phyloP scores from a whole-genome alignment of 2,113 vertebrate species.

The Alaudala cheleensis region DNA sequence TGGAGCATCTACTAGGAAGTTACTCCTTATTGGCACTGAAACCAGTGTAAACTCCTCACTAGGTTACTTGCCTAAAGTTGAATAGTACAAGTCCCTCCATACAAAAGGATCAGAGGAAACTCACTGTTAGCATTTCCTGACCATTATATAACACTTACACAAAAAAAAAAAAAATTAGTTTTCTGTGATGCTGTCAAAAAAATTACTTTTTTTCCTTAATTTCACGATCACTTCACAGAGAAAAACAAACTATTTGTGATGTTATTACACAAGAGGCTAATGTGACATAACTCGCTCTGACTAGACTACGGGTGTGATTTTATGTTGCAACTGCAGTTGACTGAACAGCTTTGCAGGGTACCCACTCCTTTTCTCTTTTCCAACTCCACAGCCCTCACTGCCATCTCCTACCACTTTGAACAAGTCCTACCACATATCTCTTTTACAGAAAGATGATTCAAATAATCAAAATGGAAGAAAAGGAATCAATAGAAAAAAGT shows the following conservation, averaged over 20 bases:
- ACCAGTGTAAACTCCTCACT: background rate
- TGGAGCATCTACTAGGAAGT: background rate
- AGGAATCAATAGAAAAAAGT: background rate
- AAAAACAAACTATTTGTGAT: background rate
- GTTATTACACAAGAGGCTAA: slow-evolving; percentile 10
- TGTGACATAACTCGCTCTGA: slow-evolving; percentile 16
- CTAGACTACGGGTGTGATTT: background rate
- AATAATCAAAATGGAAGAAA: background rate
- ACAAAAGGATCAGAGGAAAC: background rate
- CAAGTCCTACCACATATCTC: background rate
- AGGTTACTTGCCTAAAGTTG: background rate
- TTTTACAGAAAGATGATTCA: background rate
- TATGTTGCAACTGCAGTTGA: background rate
- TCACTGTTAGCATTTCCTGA: background rate
- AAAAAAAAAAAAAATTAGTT: background rate
- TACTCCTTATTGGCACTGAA: background rate
- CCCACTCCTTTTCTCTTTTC: background rate
- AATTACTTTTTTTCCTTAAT: background rate
- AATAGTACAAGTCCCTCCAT: background rate
- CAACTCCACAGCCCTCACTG: background rate
- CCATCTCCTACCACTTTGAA: background rate
- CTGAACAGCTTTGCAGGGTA: background rate
- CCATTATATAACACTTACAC: background rate
- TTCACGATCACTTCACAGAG: background rate
- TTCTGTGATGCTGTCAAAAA: slow-evolving; percentile 17